Evolutionary conservation across 1,140 invertebrate genomes (phyloP).

Genomic region (Delia radicum): DNA sequence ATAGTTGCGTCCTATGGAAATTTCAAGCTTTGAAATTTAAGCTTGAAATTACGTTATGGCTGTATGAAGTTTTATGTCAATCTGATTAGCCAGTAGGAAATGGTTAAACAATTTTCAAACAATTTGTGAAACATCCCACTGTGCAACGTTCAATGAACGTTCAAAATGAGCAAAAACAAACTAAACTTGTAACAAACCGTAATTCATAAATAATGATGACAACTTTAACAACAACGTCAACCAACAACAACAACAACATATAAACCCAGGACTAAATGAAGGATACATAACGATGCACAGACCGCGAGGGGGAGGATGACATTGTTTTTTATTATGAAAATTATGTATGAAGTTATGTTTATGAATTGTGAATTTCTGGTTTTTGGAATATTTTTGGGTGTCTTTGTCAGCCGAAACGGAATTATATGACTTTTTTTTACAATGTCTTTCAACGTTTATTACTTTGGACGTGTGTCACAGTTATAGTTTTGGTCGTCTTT

Average conservation of each 20-base stretch:
- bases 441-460: background rate
- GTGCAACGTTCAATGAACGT: too few relatives aligned
- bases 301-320: background rate
- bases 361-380: constrained; percentile 11
- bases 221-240: background rate
- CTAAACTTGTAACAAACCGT: background rate
- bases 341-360: background rate
- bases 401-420: constrained; percentile 45
- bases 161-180: background rate
- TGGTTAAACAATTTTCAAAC: too few relatives aligned
- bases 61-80: too few relatives aligned
- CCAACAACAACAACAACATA: background rate
- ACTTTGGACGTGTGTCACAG: background rate
- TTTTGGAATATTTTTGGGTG: constrained; percentile 13
- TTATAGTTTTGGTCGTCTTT: background rate
- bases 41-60: too few relatives aligned
- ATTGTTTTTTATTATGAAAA: constrained; percentile 10
- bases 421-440: constrained; percentile 1
- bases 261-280: background rate
- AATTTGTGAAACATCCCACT: too few relatives aligned
- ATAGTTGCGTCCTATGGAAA: too few relatives aligned
- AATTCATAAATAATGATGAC: constrained; percentile 20
- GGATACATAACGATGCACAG: background rate
- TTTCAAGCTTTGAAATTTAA: too few relatives aligned
- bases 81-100: too few relatives aligned